A percentile compares a stretch with the other conserved stretches of the same genome.
Conservation (phyloP, 2,113 vertebrate species). For the Calypte anna region DNA sequence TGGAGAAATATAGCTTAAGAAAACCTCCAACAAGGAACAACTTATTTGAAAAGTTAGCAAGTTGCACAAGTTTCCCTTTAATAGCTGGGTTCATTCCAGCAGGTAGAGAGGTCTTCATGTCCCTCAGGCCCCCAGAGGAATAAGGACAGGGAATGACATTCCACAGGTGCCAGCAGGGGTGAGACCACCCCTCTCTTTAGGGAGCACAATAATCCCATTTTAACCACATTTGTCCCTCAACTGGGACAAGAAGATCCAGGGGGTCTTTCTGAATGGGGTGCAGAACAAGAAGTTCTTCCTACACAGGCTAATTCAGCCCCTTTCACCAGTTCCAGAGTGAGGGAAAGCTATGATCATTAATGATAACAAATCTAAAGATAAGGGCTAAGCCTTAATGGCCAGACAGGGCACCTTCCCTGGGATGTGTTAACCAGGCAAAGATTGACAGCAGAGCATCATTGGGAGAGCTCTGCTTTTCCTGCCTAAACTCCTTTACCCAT, state of each 20-base stretch:
- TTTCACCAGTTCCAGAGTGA: not conserved
- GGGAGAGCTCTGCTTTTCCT: fast-evolving
- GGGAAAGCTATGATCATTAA: not conserved
- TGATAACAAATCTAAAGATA: not conserved
- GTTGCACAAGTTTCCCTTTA: not conserved
- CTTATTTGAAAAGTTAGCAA: not conserved
- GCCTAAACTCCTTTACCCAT: not conserved
- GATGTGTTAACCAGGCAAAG: not conserved
- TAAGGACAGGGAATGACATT: fast-evolving
- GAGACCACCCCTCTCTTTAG: not conserved
- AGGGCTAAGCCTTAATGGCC: not conserved
- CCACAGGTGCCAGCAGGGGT: fast-evolving
- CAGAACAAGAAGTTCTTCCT: not conserved
- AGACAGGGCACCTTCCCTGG: not conserved
- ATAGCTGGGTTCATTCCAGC: not conserved
- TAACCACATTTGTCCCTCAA: not conserved
- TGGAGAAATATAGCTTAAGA: not conserved
- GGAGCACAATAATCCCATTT: not conserved
- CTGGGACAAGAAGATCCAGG: not conserved
- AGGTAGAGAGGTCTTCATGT: not conserved
- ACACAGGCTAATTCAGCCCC: fast-evolving
- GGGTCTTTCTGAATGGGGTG: fast-evolving
- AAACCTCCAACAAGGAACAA: not conserved
- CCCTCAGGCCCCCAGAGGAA: fast-evolving
- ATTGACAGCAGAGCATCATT: fast-evolving